Base-by-base conservation (phyloP, 2,797 vertebrate genomes). In the Mormyrus hasselquistii region DNA sequence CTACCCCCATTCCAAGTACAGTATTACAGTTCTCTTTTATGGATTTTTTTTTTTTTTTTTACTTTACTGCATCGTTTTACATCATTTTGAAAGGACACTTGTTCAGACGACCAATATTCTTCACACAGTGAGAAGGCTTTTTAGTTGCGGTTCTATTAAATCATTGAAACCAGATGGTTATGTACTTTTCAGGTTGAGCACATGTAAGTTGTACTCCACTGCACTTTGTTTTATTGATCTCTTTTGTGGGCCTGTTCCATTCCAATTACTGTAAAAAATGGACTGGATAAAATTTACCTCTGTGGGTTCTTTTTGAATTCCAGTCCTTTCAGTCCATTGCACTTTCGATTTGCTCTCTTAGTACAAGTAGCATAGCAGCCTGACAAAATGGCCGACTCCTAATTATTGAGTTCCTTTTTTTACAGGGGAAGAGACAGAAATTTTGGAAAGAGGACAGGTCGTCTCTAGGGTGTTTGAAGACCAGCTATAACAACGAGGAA, bases 331-430 rank as follows among this genome's bases (percentile, higher is more conserved):
- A 59, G 38, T 62, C 87, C 79, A 62, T 52, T 90, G 62, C 73
- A 86, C 52, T 55, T 87, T 50, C 89, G 57, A 41, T 87, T 89
- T 86, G 83, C 86, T 38, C 53, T 41, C 73, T 82, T 62, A 83
- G 65, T 82, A 47, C 55, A 53, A 62, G 87, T 90, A 88, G 59
- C 87, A 59, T 88, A 90, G 87, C 89, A 90, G 88, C 89, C 86
- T 22, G 47, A 79, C 55, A 62, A 59, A 83, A 84, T 65, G 73
- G 69, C 55, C 29, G 53, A 8, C 76, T 90, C 73, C 55, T 88
- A 90, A 90, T 90, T 90, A 73, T 87, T 90, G 55, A 83, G 53
- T 76, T 65, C 38, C 22, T 55, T 53, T 53, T 86, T 53, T 12
- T 87, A 84, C 47, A 41, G 53, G 55, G 44, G 86, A 84, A 84